Evolutionary conservation across 2,797 vertebrate species (phyloP), one percentile per base, ranked within the genome.

Genomic region (Pyrocephalus nanus): DNA sequence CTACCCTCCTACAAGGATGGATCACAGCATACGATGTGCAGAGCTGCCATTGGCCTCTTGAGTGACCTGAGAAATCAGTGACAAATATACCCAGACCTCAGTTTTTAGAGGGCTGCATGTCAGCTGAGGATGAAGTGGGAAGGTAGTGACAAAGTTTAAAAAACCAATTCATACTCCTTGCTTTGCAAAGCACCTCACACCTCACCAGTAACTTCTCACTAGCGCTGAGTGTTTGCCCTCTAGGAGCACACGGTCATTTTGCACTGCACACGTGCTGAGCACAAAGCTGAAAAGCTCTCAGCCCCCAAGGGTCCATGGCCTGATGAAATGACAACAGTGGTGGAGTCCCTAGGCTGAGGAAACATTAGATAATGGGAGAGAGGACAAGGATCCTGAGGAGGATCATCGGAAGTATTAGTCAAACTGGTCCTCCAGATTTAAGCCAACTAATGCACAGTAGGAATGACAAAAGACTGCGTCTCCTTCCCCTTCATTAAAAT

Each of bases 231-330:
- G 14, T 57, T 43, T 54, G 36, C 15, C 36, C 11, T 50, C 61
- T 51, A 38, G 61, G 32, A 81, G 45, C 32, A 38, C 26, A 11
- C 0, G 1, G 25, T 18, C 3, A 0, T n/a, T 73, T 30, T 36
- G 25, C 34, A 69, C 5, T 20, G 47, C 34, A 40, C 6, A 1
- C 4, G 0, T 40, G 54, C 65, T 84, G 36, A 53, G 36, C 26
- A 48, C 45, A n/a, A 71, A 58, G 53, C 42, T 65, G 22, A 58
- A 61, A 20, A 54, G 30, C 34, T 70, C 42, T 45, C 55, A 82
- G n/a, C 1, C 40, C n/a, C 20, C 18, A 57, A 2, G 14, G 11
- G 13, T 34, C 57, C 6, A 0, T 8, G 26, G 45, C 10, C n/a
- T 69, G 25, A 69, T 1, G 3, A 69, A 40, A 20, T 12, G 14